Conservation (phyloP, 2,113 vertebrate species). For the Lepisosteus oculatus region DNA sequence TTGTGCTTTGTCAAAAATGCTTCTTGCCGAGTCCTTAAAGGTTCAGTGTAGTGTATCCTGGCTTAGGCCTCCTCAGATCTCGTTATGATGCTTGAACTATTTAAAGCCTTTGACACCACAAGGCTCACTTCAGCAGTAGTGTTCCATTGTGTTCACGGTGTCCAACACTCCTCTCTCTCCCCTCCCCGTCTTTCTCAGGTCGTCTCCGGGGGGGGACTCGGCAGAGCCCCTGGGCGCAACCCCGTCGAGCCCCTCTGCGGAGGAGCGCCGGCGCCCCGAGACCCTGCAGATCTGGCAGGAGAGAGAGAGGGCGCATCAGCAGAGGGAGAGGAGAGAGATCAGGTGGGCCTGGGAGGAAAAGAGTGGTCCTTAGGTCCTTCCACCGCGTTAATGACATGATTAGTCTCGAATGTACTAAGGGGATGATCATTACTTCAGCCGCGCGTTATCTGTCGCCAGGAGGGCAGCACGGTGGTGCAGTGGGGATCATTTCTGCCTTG, state of each 20-base stretch:
- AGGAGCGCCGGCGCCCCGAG: conserved; percentile 74
- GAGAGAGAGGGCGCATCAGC: conserved; percentile 70
- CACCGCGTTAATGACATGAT: no score
- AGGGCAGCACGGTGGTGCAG: neutral
- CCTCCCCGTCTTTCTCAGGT: conserved; percentile 12
- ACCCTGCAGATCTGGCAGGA: conserved; percentile 83
- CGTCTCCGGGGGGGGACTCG: conserved; percentile 22
- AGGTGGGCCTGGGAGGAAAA: conserved; percentile 24
- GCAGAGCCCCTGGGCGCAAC: conserved; percentile 41
- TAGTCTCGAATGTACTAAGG: no score
- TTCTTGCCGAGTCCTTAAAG: conserved; percentile 15
- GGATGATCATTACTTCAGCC: no score
- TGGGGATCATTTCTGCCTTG: no score
- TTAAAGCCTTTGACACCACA: no score
- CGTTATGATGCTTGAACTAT: no score
- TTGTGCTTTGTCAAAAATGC: no score
- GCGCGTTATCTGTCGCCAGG: no score
- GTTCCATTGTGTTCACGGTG: no score
- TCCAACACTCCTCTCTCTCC: neutral
- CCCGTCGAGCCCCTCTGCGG: conserved; percentile 41
- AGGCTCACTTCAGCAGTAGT: no score
- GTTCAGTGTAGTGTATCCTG: conserved; percentile 20
- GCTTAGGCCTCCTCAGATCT: no score
- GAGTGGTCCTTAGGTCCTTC: neutral
- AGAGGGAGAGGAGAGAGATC: conserved; percentile 58